Conservation (phyloP, 2,113 vertebrate genomes). For the Centropristis striata region DNA sequence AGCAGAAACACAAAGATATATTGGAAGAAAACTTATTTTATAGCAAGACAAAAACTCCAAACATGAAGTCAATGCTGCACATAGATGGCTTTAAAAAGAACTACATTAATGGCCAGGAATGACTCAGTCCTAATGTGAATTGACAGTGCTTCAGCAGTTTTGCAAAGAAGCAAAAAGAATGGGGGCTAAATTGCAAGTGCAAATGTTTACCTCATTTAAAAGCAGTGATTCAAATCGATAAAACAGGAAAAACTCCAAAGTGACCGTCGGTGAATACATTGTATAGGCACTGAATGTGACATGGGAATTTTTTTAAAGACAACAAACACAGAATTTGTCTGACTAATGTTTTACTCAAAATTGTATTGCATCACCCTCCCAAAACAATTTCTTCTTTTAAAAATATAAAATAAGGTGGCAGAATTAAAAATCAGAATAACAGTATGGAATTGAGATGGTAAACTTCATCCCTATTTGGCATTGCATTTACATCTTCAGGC, state of each 20-base stretch:
- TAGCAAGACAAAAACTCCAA: not conserved
- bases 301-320: constrained; percentile 13
- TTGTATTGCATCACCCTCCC: constrained; percentile 31
- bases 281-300: not conserved
- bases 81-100: not conserved
- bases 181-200: not conserved
- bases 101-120: not conserved
- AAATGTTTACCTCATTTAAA: constrained; percentile 6
- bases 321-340: constrained; percentile 43
- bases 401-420: constrained; percentile 31
- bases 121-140: not conserved
- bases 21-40: not conserved
- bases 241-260: not conserved
- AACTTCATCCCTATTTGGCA: constrained; percentile 46
- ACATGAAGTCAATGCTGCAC: not conserved
- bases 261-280: not conserved
- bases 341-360: constrained; percentile 68
- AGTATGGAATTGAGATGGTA: constrained; percentile 29
- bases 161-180: not conserved
- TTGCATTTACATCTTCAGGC: constrained; percentile 40
- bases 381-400: constrained; percentile 25
- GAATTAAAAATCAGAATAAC: constrained; percentile 39
- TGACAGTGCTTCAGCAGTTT: not conserved
- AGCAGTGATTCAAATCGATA: not conserved
- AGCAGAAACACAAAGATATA: constrained; percentile 3